Evolutionary conservation across 2,113 vertebrate genomes (phyloP), one percentile per base, ranked within the genome.

Genomic region (Lepisosteus osseus): DNA sequence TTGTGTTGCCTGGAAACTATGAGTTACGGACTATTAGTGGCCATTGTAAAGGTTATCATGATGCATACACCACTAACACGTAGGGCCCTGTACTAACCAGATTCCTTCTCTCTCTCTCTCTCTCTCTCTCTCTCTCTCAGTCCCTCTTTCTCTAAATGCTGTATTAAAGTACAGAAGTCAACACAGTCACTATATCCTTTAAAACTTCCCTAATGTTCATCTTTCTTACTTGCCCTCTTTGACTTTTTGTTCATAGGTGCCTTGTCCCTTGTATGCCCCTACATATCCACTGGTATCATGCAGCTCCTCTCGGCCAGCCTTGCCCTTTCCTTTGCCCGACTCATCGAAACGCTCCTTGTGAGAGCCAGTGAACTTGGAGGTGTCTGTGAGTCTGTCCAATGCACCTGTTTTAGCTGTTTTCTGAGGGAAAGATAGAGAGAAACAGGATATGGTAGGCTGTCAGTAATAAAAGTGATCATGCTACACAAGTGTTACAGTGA

Each of bases 301-400:
- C 14, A 74, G 2, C 0, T 95, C 92, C 66, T 91, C 83, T 1
- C 90, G 80, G 0, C 95, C 95, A 0, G 77, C 79, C 3, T 92
- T 89, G 68, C 95, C 94, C 74, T 91, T 94, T 12, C 94, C 94
- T 80, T 94, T 95, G 64, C 94, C 94, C 0, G 88, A 90, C 0
- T 93, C 90, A 1, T 96, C 94, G 4, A 97, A 97, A 6, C 90
- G 90, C 68, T 93, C 92, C 85, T 95, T 96, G 80, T 97, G 95
- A n/a, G 85, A 85, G 9, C 94, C 94, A 0, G 93, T 95, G 84
- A 92, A 96, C 76, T 94, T 94, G 78, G 83, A 84, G 45, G 86
- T 87, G 69, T 96, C 93, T 0, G 93, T 97, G 78, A 97, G 83
- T 68, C 92, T 86, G 63, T 94, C 87, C n/a, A 95, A 92, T 0